Base-by-base conservation (phyloP, 2,888 invertebrate species). In the Cistogaster globosa region DNA sequence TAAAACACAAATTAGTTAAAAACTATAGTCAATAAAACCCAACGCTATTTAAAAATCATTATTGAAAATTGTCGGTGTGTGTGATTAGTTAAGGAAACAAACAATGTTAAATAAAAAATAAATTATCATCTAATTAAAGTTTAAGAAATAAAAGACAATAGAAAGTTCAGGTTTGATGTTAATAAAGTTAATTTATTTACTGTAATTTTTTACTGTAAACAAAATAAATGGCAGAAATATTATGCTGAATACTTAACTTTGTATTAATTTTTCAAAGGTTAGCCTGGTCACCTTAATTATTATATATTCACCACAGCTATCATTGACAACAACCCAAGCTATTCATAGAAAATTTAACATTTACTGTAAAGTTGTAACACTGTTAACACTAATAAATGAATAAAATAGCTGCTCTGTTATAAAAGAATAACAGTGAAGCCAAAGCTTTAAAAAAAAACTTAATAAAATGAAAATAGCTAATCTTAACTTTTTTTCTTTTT, bases 281-380 rank as follows among this genome's bases (percentile, higher is more conserved):
- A 14, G 3, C 4, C 20, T 80, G 57, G 79, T 11, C 53, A 45
- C 71, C 36, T 77, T 53, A 51, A 58, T n/a, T 0, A 16, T 9
- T 8, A 1, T 12, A 57, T 57, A 75, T 69, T 76, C 80, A 84
- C 69, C 80, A 72, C 55, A 48, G 1, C 38, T 55, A 84, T 55
- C 71, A 26, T 32, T 72, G 80, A 67, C 68, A 20, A 9, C 18
- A 53, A 80, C 79, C 75, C 9, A 51, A 0, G 5, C 1, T 11
- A 51, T 32, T 16, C 14, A 36, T 9, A 2, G 5, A 42, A 26
- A 65, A 18, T 45, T 71, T 45, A n/a, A 16, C 8, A n/a, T 72
- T 67, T 67, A 42, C 72, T 71, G 22, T 5, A 20, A 60, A 42
- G 32, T 20, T 48, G 6, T 0, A 3, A 16, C 20, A 62, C 53